A percentile compares a stretch with the other conserved stretches of the same genome.
Conservation (phyloP, 2,113 vertebrate genomes). For the Epinephelus fuscoguttatus region DNA sequence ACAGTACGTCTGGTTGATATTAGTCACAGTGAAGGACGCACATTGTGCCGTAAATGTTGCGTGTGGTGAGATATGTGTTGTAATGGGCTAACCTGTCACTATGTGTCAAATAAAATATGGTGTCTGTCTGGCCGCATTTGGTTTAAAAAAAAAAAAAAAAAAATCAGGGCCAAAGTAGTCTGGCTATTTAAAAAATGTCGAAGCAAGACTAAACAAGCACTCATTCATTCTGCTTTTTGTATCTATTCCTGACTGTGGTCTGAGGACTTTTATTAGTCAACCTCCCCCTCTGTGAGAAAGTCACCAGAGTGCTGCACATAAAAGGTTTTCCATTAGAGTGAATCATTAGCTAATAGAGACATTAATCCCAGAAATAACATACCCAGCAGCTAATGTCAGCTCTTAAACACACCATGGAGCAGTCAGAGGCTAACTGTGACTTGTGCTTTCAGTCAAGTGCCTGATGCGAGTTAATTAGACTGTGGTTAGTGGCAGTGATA, state of each 20-base stretch:
- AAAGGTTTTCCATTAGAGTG: slow-evolving; percentile 35
- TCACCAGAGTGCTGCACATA: slow-evolving; percentile 5
- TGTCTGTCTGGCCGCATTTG: neutral
- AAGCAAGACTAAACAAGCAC: slow-evolving; percentile 29
- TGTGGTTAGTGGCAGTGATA: slow-evolving; percentile 40
- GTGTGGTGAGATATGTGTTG: slow-evolving; percentile 16
- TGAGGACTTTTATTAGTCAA: slow-evolving; percentile 24
- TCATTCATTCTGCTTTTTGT: neutral
- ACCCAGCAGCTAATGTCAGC: slow-evolving; percentile 30
- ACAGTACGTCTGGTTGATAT: slow-evolving; percentile 24
- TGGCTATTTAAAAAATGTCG: slow-evolving; percentile 12
- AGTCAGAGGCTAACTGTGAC: slow-evolving; percentile 33
- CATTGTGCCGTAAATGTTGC: neutral
- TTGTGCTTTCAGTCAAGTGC: slow-evolving; percentile 46
- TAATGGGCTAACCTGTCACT: slow-evolving; percentile 22
- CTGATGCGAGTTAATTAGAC: slow-evolving; percentile 48
- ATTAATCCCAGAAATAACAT: slow-evolving; percentile 56
- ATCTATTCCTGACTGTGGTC: slow-evolving; percentile 24
- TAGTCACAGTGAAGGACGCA: slow-evolving; percentile 43
- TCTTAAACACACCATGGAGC: slow-evolving; percentile 37
- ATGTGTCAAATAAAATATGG: slow-evolving; percentile 20
- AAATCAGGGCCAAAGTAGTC: neutral
- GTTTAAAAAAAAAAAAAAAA: neutral
- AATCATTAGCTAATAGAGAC: slow-evolving; percentile 32
- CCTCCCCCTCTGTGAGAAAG: slow-evolving; percentile 15